Evolutionary conservation across 2,797 vertebrate genomes (phyloP).

Genomic region (Amblyraja radiata): DNA sequence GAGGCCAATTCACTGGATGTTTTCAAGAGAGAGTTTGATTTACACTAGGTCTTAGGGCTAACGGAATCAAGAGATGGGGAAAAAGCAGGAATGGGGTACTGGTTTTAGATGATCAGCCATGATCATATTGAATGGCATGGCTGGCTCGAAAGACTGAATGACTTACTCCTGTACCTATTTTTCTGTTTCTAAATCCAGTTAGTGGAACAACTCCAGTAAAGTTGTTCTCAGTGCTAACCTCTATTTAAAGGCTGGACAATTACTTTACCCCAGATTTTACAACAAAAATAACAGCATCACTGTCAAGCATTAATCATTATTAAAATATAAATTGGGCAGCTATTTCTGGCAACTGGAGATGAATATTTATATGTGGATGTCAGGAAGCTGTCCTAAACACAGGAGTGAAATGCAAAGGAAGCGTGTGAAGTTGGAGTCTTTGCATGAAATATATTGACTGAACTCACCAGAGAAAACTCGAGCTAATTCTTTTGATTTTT

Average conservation of each 20-base stretch:
- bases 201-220: background rate
- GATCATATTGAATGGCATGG: too few relatives aligned
- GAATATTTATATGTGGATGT: background rate
- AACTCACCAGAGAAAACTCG: background rate
- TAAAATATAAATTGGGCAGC: background rate
- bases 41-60: too few relatives aligned
- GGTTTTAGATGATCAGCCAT: too few relatives aligned
- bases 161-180: too few relatives aligned
- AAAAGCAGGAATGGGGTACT: too few relatives aligned
- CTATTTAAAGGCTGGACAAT: background rate
- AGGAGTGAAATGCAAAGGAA: background rate
- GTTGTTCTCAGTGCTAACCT: background rate
- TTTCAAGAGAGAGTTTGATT: too few relatives aligned
- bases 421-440: background rate
- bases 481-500: background rate
- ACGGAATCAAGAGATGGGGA: too few relatives aligned
- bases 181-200: too few relatives aligned
- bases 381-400: background rate
- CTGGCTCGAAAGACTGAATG: too few relatives aligned
- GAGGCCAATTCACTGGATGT: too few relatives aligned
- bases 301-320: background rate
- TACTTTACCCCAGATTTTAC: background rate
- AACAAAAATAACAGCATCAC: background rate
- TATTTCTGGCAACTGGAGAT: background rate
- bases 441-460: background rate